phyloP scores from a whole-genome alignment of 2,797 vertebrate genomes.

The Cryptoprocta ferox region DNA sequence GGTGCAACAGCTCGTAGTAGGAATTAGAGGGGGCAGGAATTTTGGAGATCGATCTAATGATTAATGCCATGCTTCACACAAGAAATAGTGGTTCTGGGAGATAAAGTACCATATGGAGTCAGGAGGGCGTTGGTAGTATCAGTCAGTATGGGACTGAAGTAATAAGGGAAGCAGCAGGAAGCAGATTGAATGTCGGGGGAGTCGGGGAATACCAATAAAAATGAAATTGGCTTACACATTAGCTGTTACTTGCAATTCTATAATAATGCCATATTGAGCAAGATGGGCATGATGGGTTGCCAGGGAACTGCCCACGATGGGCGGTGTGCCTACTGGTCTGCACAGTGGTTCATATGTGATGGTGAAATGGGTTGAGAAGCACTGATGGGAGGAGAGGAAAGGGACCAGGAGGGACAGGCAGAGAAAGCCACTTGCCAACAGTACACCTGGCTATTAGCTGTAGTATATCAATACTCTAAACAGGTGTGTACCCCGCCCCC shows the following conservation, averaged over 20 bases:
- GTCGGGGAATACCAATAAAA: background rate
- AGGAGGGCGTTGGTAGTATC: background rate
- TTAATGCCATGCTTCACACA: background rate
- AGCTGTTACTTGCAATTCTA: background rate
- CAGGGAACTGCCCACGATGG: background rate
- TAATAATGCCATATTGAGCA: background rate
- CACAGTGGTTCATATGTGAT: background rate
- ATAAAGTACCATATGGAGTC: background rate
- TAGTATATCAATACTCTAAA: too few relatives aligned
- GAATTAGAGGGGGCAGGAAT: background rate
- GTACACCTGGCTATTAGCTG: background rate
- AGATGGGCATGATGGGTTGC: background rate
- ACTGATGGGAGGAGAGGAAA: background rate
- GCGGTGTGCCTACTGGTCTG: background rate
- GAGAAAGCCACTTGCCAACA: background rate
- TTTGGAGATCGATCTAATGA: background rate
- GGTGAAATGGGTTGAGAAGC: background rate
- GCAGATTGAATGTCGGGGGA: background rate
- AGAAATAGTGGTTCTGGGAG: background rate
- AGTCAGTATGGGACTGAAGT: background rate
- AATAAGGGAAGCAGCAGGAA: background rate
- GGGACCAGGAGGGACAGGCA: background rate
- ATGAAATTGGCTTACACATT: background rate
- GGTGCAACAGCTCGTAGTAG: background rate
- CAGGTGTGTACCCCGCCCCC: too few relatives aligned